Evolutionary conservation across 2,113 vertebrate genomes (phyloP).

Genomic region (Bubo scandiacus): DNA sequence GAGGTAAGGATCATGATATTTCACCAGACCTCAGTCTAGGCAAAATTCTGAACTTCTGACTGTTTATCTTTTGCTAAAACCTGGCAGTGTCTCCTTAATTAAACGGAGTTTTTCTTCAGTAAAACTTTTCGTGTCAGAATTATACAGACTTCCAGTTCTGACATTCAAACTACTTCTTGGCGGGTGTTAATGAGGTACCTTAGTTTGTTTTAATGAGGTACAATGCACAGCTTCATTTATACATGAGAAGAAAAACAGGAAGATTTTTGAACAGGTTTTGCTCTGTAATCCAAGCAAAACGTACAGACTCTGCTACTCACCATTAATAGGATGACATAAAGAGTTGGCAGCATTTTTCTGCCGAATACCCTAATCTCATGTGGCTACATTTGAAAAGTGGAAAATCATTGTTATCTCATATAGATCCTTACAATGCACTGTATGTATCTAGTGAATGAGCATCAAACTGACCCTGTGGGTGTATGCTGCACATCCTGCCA

Average conservation of each 20-base stretch:
- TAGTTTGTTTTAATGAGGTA: constrained; percentile 59
- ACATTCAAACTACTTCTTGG: constrained; percentile 32
- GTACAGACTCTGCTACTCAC: constrained; percentile 51
- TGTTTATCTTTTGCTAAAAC: constrained; percentile 37
- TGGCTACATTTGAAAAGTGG: constrained; percentile 69
- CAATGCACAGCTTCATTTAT: constrained; percentile 37
- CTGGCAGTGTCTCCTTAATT: constrained; percentile 40
- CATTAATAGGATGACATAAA: constrained; percentile 57
- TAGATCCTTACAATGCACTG: not conserved
- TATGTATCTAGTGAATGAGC: constrained; percentile 56
- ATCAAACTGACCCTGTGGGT: constrained; percentile 63
- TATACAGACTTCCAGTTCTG: constrained; percentile 18
- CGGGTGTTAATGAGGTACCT: constrained; percentile 48
- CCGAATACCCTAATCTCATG: constrained; percentile 62
- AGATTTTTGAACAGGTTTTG: constrained; percentile 62
- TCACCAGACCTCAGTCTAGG: not conserved
- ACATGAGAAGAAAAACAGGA: constrained; percentile 46
- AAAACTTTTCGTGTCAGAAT: constrained; percentile 36
- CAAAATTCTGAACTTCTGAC: constrained; percentile 28
- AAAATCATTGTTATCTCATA: constrained; percentile 67
- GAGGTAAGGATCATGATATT: not conserved
- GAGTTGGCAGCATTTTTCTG: constrained; percentile 66
- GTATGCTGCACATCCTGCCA: constrained; percentile 44
- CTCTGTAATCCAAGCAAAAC: constrained; percentile 66
- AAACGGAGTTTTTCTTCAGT: not conserved